phyloP scores from a whole-genome alignment of 23 tunicate genomes.

The Trididemnum clinides region DNA sequence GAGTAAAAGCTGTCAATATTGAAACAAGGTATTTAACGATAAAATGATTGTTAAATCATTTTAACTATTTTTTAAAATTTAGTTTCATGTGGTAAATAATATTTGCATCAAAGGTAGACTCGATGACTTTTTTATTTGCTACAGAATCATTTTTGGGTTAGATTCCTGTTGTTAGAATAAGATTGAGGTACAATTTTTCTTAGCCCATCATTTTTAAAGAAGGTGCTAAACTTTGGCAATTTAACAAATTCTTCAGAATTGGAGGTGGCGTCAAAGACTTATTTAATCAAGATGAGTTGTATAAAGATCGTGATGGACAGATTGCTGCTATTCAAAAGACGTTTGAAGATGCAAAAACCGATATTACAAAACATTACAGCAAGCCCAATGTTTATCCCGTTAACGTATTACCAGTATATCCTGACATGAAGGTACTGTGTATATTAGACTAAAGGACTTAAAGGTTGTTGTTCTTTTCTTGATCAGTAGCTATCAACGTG shows the following conservation, averaged over 20 bases:
- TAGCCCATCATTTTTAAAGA: no score
- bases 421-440: slow-evolving; percentile 83
- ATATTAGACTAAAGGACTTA: neutral
- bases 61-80: no score
- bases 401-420: slow-evolving; percentile 86
- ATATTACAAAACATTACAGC: slow-evolving; percentile 88
- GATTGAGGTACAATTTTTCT: no score
- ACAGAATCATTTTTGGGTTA: no score
- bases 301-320: slow-evolving; percentile 97
- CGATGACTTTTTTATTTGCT: no score
- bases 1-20: slow-evolving; percentile 72
- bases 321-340: slow-evolving; percentile 96
- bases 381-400: slow-evolving; percentile 92
- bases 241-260: slow-evolving; percentile 58
- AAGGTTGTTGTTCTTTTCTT: no score
- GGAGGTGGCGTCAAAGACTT: slow-evolving; percentile 96
- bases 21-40: slow-evolving; percentile 70
- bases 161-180: no score
- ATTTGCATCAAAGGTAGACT: no score
- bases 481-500: no score
- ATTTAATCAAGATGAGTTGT: slow-evolving; percentile 94
- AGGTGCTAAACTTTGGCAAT: no score
- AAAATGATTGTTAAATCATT: no score
- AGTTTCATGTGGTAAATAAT: no score
- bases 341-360: slow-evolving; percentile 86